These are phyloP conservation scores for Ctenoplectra terminalis DNA, from an alignment of 1,140 invertebrate genomes.

Conservation along the genomic window DNA sequence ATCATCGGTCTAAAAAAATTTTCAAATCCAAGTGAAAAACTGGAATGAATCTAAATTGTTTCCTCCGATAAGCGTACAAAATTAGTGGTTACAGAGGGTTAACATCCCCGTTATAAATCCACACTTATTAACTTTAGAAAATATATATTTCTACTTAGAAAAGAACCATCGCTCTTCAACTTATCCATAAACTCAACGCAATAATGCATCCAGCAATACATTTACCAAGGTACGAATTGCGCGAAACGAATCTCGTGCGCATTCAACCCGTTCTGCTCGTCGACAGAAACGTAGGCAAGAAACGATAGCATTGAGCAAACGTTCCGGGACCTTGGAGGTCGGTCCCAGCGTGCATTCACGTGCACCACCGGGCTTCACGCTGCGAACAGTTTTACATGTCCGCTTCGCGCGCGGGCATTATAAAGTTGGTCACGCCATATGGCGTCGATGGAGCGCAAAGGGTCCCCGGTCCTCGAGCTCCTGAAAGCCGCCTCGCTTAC, in stretches of 20 bases:
- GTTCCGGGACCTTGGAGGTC: not conserved
- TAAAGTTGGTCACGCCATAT: slow-evolving; percentile 69
- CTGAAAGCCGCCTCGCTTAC: slow-evolving; percentile 56
- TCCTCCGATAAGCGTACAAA: too few species aligned
- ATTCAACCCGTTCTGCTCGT: too few species aligned
- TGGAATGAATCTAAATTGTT: too few species aligned
- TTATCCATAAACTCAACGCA: too few species aligned
- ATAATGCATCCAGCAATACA: too few species aligned
- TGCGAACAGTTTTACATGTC: slow-evolving; percentile 43
- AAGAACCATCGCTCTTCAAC: too few species aligned
- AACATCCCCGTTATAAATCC: too few species aligned
- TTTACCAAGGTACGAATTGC: not conserved
- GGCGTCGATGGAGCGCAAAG: slow-evolving; percentile 69
- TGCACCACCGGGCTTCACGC: slow-evolving; percentile 8
- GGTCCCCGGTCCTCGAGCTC: slow-evolving; percentile 61
- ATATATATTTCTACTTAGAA: too few species aligned
- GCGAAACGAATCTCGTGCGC: not conserved
- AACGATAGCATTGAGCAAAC: not conserved
- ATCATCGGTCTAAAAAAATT: too few species aligned
- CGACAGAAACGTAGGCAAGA: not conserved
- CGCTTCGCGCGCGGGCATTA: slow-evolving; percentile 35
- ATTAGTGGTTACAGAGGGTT: too few species aligned
- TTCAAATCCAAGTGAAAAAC: too few species aligned
- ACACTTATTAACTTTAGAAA: too few species aligned
- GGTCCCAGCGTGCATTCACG: slow-evolving; percentile 16